A percentile compares a stretch with the other conserved stretches of the same genome.
phyloP scores from a whole-genome alignment of 2,113 vertebrate genomes.

The Mystacornis crossleyi region DNA sequence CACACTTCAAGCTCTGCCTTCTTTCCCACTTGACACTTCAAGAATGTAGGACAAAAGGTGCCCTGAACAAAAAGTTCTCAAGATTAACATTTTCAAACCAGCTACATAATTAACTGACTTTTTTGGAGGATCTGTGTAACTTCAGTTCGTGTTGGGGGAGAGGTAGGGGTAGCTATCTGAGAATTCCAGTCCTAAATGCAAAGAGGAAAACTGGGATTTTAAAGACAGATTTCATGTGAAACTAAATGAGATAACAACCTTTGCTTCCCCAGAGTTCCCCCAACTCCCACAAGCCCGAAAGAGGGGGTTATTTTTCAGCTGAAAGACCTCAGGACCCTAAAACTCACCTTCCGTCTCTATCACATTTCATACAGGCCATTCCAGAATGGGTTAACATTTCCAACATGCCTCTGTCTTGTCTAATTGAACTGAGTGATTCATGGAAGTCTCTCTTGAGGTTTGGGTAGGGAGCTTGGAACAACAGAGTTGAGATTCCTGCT shows the following conservation, averaged over 20 bases:
- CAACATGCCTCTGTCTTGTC: neutral
- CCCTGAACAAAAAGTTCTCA: neutral
- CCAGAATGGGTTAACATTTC: neutral
- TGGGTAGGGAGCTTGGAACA: neutral
- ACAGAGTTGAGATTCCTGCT: neutral
- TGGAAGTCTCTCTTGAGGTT: neutral
- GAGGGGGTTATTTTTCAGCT: neutral
- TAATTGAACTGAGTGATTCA: neutral
- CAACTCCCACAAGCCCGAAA: neutral
- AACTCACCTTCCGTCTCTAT: neutral
- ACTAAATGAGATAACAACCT: neutral
- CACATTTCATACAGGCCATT: neutral
- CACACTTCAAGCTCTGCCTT: neutral
- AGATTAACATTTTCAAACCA: neutral
- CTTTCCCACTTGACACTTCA: neutral
- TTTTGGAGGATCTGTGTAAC: neutral
- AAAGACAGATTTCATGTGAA: neutral
- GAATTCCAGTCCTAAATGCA: neutral
- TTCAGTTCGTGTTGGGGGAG: neutral
- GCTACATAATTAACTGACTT: neutral
- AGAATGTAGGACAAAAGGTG: neutral
- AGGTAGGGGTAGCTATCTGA: neutral
- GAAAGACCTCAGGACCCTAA: neutral
- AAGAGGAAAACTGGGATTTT: neutral
- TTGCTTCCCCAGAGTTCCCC: too few relatives aligned